These are phyloP conservation scores for Platynereis dumerilii DNA, from an alignment of 2,888 invertebrate species.

Conservation along the genomic window DNA sequence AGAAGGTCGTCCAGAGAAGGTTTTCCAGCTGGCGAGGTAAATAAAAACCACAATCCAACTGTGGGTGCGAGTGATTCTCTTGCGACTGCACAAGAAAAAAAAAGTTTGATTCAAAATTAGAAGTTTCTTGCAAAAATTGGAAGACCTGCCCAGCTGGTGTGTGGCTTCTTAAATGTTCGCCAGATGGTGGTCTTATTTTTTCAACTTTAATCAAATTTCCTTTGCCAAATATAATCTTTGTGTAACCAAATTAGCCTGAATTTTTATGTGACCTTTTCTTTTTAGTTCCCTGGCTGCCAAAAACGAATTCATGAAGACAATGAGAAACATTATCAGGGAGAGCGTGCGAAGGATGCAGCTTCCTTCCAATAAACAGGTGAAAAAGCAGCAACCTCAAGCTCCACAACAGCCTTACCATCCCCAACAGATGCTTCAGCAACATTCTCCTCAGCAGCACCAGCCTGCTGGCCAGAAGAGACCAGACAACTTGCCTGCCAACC, in stretches of 20 bases:
- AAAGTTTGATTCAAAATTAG: too few relatives aligned
- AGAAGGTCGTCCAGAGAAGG: slow-evolving; percentile 92
- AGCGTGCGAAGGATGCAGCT: slow-evolving; percentile 97
- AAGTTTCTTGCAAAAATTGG: too few relatives aligned
- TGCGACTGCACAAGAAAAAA: too few relatives aligned
- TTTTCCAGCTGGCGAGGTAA: slow-evolving; percentile 92
- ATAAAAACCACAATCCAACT: too few relatives aligned
- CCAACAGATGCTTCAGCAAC: slow-evolving; percentile 6
- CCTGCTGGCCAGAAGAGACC: slow-evolving; percentile 11
- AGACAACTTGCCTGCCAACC: slow-evolving; percentile 13
- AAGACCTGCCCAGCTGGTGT: too few relatives aligned
- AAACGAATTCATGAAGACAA: slow-evolving; percentile 95
- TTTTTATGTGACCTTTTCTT: slow-evolving; percentile 16
- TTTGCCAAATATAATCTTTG: neutral
- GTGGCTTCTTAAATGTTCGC: too few relatives aligned
- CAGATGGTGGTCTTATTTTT: too few relatives aligned
- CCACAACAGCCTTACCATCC: slow-evolving; percentile 14
- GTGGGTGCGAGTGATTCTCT: too few relatives aligned
- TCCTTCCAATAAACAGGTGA: slow-evolving; percentile 65
- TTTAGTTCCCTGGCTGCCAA: slow-evolving; percentile 91
- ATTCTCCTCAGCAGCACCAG: slow-evolving; percentile 12
- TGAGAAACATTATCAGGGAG: slow-evolving; percentile 95
- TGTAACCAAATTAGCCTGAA: neutral
- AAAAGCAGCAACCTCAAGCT: slow-evolving; percentile 3
- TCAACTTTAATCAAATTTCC: neutral